A percentile compares a stretch with the other conserved stretches of the same genome.
Conservation (phyloP, 2,113 vertebrate genomes). For the Capricornis sumatraensis region DNA sequence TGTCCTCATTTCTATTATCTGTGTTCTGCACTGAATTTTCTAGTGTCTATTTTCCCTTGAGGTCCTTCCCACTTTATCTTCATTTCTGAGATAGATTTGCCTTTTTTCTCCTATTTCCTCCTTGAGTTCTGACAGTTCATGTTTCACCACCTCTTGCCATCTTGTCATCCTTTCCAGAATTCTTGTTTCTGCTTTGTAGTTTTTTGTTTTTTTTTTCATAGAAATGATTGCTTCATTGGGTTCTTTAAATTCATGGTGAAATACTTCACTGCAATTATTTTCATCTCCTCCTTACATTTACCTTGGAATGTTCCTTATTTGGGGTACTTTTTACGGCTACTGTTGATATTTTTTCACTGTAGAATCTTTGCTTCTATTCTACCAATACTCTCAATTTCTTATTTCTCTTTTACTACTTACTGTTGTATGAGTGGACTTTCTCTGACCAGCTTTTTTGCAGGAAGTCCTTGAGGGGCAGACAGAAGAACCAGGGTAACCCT, state of each 20-base stretch:
- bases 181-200: not conserved
- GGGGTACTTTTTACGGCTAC: not conserved
- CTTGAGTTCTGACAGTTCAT: not conserved
- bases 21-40: not conserved
- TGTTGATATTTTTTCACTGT: not conserved
- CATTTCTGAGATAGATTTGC: constrained; percentile 21
- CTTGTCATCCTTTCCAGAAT: not conserved
- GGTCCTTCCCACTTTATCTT: not conserved
- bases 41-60: not conserved
- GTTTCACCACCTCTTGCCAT: not conserved
- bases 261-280: not conserved
- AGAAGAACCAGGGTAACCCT: not conserved
- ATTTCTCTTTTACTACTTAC: not conserved
- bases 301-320: not conserved
- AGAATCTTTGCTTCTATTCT: not conserved
- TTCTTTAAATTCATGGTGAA: constrained; percentile 2
- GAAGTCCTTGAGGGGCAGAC: not conserved
- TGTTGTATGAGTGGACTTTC: not conserved
- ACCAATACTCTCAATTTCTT: not conserved
- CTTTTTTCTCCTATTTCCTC: not conserved
- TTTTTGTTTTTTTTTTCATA: not conserved
- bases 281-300: not conserved
- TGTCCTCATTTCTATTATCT: not conserved
- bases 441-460: not conserved
- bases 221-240: constrained; percentile 15